Evolutionary conservation across 2,888 invertebrate species (phyloP).

Genomic region (Ophion ellenae): DNA sequence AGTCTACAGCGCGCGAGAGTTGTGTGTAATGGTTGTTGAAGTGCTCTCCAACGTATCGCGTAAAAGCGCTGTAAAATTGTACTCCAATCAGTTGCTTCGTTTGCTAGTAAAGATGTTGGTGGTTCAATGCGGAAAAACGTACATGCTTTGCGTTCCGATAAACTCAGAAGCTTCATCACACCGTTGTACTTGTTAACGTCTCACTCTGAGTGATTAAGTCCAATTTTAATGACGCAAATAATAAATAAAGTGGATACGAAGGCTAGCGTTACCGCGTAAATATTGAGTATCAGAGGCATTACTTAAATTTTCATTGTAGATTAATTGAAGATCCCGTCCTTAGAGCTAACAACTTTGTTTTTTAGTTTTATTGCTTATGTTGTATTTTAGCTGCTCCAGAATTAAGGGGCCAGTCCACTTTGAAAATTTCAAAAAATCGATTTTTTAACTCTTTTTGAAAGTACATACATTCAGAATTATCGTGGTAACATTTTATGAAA

Average conservation of each 20-base stretch:
- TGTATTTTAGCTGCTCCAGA: no score
- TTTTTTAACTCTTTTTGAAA: no score
- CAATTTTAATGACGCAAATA: neutral
- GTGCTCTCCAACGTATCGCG: constrained; percentile 45
- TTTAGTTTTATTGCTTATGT: no score
- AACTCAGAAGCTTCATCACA: neutral
- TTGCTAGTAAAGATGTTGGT: constrained; percentile 70
- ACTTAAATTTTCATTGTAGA: no score
- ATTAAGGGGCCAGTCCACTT: no score
- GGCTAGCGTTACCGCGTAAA: neutral
- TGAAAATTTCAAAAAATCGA: no score
- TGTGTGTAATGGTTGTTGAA: constrained; percentile 38
- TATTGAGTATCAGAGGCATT: neutral
- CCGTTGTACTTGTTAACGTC: neutral
- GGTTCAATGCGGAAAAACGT: neutral
- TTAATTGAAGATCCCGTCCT: no score
- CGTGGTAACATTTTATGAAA: no score
- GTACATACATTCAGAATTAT: no score
- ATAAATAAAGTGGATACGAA: neutral
- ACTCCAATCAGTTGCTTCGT: constrained; percentile 74
- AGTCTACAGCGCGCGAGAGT: neutral
- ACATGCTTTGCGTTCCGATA: neutral
- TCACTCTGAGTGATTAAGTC: constrained; percentile 34
- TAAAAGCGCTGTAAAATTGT: constrained; percentile 77
- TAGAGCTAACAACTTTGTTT: no score